Conservation (phyloP, 1,140 invertebrate genomes). For the Ostrea edulis region DNA sequence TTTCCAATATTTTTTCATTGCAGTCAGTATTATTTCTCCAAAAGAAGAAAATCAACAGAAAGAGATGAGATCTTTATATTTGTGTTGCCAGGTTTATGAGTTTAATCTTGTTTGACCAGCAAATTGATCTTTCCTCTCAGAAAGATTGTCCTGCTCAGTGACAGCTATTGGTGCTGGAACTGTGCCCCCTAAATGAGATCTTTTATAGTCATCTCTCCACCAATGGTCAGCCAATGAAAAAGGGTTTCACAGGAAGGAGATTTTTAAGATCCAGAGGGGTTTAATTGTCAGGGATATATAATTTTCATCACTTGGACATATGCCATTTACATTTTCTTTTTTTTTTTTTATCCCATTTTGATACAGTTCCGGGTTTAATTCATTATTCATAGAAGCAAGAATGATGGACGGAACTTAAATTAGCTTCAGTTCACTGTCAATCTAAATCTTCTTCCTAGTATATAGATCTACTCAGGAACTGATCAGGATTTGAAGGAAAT, state of each 20-base stretch:
- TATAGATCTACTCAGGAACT: no score
- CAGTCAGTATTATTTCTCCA: not conserved
- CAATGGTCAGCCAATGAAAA: not conserved
- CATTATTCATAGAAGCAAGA: not conserved
- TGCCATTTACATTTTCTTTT: not conserved
- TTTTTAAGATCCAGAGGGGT: not conserved
- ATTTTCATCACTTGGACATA: not conserved
- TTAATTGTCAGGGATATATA: not conserved
- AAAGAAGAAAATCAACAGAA: not conserved
- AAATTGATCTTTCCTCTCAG: not conserved
- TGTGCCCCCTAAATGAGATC: not conserved
- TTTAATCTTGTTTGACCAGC: slow-evolving; percentile 26
- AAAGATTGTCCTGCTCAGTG: not conserved
- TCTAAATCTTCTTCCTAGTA: no score
- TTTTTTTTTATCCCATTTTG: not conserved
- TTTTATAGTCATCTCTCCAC: not conserved
- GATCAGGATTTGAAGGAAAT: no score
- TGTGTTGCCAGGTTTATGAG: not conserved
- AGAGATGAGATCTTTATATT: not conserved
- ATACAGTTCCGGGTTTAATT: not conserved
- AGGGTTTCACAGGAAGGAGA: not conserved
- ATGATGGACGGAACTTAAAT: not conserved
- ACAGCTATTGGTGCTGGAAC: not conserved
- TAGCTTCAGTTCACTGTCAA: not conserved
- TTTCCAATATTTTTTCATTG: not conserved